Conservation (phyloP, 2,888 invertebrate species). For the Diloba caeruleocephala region DNA sequence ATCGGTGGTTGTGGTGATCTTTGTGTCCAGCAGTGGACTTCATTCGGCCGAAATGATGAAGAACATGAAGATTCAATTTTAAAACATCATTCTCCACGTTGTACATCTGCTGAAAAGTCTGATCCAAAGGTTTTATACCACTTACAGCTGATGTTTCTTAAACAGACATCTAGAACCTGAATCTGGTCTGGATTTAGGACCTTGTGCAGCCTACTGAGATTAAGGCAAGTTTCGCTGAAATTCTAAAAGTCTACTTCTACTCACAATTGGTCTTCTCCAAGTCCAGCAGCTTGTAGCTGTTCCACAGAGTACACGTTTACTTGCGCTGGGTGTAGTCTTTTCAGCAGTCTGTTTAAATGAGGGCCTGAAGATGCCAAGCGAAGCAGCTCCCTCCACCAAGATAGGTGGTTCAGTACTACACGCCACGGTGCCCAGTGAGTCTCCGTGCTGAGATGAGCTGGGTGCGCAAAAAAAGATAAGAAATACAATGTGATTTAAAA, state of each 20-base stretch:
- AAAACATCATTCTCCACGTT: too few species aligned
- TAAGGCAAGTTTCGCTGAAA: too few species aligned
- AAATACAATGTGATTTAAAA: neutral
- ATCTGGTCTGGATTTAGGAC: too few species aligned
- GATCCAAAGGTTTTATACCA: too few species aligned
- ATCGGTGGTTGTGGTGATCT: too few species aligned
- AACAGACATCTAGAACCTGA: too few species aligned
- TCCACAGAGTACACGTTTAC: constrained; percentile 60
- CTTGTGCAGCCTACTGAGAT: too few species aligned
- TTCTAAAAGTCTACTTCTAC: constrained; percentile 43
- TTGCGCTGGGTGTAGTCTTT: constrained; percentile 64
- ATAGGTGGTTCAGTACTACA: constrained; percentile 93
- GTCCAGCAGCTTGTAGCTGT: constrained; percentile 45
- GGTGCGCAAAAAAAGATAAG: neutral
- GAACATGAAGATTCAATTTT: too few species aligned
- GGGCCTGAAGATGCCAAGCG: constrained; percentile 92
- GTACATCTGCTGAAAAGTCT: too few species aligned
- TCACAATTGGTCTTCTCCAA: constrained; percentile 76
- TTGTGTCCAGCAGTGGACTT: too few species aligned
- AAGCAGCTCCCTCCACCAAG: constrained; percentile 92
- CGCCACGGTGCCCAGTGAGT: constrained; percentile 96
- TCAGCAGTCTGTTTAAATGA: constrained; percentile 83
- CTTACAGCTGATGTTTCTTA: too few species aligned
- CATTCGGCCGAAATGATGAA: too few species aligned
- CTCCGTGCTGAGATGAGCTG: constrained; percentile 87